phyloP scores from a whole-genome alignment of 2,113 vertebrate species.

The Phylloscopus trochilus region DNA sequence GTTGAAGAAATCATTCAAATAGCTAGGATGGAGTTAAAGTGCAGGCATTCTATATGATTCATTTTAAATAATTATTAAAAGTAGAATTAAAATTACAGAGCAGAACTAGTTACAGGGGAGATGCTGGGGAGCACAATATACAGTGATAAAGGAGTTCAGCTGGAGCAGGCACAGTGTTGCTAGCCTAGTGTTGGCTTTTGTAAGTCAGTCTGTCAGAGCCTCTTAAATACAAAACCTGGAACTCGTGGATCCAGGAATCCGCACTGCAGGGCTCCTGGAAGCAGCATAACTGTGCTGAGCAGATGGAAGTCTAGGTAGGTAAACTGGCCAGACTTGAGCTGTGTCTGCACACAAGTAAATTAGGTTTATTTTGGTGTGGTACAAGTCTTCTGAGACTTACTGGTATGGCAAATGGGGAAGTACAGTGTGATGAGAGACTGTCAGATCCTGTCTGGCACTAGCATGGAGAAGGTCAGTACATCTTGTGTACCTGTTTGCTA shows the following conservation, averaged over 20 bases:
- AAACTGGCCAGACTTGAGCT: background rate
- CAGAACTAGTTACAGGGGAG: background rate
- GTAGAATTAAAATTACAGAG: background rate
- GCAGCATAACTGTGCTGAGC: background rate
- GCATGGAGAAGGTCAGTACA: fast-evolving
- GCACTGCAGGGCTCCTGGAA: background rate
- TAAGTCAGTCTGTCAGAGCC: background rate
- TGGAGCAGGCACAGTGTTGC: background rate
- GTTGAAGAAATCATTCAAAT: background rate
- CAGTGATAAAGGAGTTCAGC: background rate
- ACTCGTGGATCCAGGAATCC: background rate
- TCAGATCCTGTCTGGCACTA: background rate
- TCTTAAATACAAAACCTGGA: background rate
- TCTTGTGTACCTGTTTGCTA: background rate
- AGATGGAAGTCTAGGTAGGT: background rate
- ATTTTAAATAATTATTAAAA: background rate
- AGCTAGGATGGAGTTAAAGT: background rate
- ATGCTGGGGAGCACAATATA: background rate
- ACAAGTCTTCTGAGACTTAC: background rate
- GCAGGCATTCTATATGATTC: fast-evolving
- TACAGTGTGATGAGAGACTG: background rate
- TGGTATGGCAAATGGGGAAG: background rate
- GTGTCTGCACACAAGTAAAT: background rate
- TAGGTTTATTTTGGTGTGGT: background rate
- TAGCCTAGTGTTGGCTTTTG: background rate